Conservation (phyloP, 2,113 vertebrate species). For the Todiramphus chloris region DNA sequence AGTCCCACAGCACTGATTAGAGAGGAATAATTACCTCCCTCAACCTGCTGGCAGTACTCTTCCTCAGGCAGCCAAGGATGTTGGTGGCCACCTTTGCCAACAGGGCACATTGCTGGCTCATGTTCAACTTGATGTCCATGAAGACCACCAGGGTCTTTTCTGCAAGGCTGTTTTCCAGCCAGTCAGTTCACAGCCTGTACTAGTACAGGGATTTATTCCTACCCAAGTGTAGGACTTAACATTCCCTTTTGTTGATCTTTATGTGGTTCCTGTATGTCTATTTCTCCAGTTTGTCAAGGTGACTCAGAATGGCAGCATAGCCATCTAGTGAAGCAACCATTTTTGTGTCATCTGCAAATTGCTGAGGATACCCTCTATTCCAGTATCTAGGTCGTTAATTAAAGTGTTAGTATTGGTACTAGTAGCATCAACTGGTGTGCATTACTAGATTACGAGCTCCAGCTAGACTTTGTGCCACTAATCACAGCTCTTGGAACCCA, state of each 20-base stretch:
- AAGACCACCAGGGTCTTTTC: not conserved
- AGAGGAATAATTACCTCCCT: not conserved
- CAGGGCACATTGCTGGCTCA: not conserved
- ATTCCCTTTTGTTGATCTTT: not conserved
- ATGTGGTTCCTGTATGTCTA: not conserved
- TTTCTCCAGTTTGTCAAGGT: not conserved
- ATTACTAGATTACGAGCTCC: not conserved
- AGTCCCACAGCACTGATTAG: not conserved
- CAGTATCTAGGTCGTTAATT: not conserved
- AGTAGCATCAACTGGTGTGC: not conserved
- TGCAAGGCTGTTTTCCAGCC: not conserved
- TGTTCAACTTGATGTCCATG: not conserved
- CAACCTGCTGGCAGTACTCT: accelerated
- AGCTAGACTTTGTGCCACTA: not conserved
- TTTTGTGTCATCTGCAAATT: not conserved
- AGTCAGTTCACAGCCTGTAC: not conserved
- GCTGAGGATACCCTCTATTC: not conserved
- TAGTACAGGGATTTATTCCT: not conserved
- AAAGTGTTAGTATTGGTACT: not conserved
- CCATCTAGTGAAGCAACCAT: not conserved
- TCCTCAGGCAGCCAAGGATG: not conserved
- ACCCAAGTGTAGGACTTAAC: not conserved
- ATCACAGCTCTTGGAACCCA: not conserved
- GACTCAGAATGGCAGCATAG: not conserved
- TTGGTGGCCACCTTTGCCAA: not conserved